Evolutionary conservation across 2,797 vertebrate genomes (phyloP).

Genomic region (Mico argentatus): DNA sequence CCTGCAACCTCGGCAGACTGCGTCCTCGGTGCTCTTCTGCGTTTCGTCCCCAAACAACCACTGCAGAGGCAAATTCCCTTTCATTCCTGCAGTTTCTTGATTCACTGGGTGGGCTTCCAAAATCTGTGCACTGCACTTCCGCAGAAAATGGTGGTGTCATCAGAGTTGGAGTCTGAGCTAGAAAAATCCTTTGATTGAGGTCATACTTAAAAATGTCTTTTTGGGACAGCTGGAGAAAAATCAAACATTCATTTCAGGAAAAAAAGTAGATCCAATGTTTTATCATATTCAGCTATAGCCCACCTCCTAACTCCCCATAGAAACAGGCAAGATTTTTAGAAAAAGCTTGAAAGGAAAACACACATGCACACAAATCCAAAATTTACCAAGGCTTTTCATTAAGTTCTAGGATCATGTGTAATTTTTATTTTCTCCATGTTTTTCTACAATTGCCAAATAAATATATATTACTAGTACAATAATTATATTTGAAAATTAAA

Average conservation of each 20-base stretch:
- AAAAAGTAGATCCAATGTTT: neutral
- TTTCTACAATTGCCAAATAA: neutral
- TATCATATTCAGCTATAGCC: neutral
- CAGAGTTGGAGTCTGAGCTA: neutral
- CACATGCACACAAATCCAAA: neutral
- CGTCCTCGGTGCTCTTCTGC: accelerated
- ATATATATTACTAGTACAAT: neutral
- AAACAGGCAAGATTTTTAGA: neutral
- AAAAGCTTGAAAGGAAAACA: neutral
- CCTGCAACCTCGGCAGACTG: too few species aligned
- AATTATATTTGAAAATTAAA: neutral
- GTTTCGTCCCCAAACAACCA: accelerated
- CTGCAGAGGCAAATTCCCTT: accelerated
- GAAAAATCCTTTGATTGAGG: neutral
- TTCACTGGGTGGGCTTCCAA: accelerated
- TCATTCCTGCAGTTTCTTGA: accelerated
- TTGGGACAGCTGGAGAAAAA: neutral
- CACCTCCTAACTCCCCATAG: neutral
- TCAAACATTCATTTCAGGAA: neutral
- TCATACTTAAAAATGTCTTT: neutral
- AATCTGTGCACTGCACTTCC: accelerated
- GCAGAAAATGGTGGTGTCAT: accelerated
- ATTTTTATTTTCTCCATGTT: neutral
- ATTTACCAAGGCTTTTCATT: neutral
- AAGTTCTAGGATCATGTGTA: neutral